Base-by-base conservation (phyloP, 1,140 invertebrate genomes). In the Aphis craccivora region DNA sequence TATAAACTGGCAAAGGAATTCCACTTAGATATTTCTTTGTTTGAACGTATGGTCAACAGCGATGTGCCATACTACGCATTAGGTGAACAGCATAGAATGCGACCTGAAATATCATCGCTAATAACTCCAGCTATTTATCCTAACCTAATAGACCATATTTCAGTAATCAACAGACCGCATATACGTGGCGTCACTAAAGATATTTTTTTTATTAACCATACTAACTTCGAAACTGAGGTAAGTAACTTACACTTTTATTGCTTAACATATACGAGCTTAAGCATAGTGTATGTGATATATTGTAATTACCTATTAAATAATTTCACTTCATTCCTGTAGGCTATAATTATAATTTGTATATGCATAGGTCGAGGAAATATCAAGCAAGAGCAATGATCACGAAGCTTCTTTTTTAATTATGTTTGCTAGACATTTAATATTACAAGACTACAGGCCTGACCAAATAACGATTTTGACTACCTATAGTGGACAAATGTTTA, bases 1-100 rank as follows among this genome's bases (percentile, higher is more conserved):
- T 87, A 55, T 53, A 84, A 51, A 87, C 35, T 93, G 35, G 30
- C 81, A 35, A 76, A 83, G 93, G 94, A 96, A 84, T 96, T 95
- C 94, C 95, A 97, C 86, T 95, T 97, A 30, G 97, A 97, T 88
- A 96, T 97, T 60, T 98, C 97, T 4, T 95, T 98, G 53, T 97
- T 97, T 95, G 97, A 98, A 95, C 96, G 97, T 55, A 96, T 97
- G 95, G 96, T 97, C n/a, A 95, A 95, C 22, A 96, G 96, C 94
- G 95, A 96, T 0, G 95, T 97, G 11, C 95, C 96, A 84, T 96
- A 95, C 94, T 94, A 95, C 11, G 95, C 95, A 7, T 95, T 97
- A 6, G 94, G 95, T 87, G 95, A 96, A 14, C 97, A 97, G 94
- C 96, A 97, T 94, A 95, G 97, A 87, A 97, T 97, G 97, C 95